Percentiles rank a stretch among this genome's conserved stretches.
phyloP scores from a whole-genome alignment of 1,140 invertebrate genomes.

The Littorina saxatilis region DNA sequence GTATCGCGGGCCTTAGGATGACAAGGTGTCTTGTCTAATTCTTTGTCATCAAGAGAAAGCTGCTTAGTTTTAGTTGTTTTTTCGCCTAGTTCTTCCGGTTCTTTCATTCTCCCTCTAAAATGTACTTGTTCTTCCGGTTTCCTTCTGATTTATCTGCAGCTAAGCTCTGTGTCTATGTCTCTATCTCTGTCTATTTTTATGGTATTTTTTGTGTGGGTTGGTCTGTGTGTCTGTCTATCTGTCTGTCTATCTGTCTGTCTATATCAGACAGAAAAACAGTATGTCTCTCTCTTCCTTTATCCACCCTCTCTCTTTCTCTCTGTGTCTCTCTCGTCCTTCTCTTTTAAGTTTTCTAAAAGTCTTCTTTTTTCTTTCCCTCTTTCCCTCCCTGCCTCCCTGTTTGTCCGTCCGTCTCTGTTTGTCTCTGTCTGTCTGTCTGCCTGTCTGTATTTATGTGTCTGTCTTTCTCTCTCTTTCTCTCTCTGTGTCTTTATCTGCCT shows the following conservation, averaged over 20 bases:
- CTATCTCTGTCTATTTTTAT: neutral
- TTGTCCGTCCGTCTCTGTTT: too few species aligned
- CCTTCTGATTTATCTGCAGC: too few species aligned
- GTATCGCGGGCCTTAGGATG: too few species aligned
- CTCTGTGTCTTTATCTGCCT: too few species aligned
- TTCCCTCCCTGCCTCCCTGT: too few species aligned
- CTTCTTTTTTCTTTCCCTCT: neutral
- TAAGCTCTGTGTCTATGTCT: neutral
- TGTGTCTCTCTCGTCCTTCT: conserved; percentile 2
- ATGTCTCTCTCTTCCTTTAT: neutral
- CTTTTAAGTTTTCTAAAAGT: neutral
- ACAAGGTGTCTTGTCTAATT: too few species aligned
- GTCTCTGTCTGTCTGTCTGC: too few species aligned
- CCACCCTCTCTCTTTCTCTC: neutral
- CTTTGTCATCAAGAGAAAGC: neutral
- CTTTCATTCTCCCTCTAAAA: too few species aligned
- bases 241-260: neutral
- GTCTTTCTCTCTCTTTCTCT: too few species aligned
- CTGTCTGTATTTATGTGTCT: too few species aligned
- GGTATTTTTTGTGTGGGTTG: neutral
- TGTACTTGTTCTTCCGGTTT: too few species aligned
- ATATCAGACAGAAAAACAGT: neutral
- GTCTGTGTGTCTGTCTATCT: neutral
- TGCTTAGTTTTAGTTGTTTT: neutral
- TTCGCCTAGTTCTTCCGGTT: neutral